phyloP scores from a whole-genome alignment of 2,888 invertebrate species.

The Drepanosiphum platanoidis region DNA sequence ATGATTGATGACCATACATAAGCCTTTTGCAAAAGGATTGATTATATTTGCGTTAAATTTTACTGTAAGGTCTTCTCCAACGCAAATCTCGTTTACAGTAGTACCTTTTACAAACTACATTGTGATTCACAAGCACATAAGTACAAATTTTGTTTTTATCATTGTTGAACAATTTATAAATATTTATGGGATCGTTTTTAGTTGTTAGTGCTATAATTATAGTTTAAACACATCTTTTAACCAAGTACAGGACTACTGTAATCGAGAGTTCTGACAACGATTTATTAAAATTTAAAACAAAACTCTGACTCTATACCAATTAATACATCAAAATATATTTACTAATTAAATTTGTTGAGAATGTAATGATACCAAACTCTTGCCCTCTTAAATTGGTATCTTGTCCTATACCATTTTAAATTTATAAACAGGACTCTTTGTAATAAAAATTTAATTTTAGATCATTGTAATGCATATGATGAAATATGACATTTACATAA shows the following conservation, averaged over 20 bases:
- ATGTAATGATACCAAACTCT: background rate
- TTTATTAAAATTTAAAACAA: background rate
- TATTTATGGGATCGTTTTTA: conserved; percentile 61
- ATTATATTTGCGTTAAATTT: conserved; percentile 46
- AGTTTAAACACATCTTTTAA: conserved; percentile 35
- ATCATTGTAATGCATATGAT: conserved; percentile 19
- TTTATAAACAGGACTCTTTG: conserved; percentile 9
- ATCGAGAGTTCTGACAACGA: background rate
- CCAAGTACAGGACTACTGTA: conserved; percentile 36
- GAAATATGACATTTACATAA: conserved; percentile 41
- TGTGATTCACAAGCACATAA: conserved; percentile 60
- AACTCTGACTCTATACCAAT: background rate
- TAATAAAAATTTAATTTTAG: conserved; percentile 44
- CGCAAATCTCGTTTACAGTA: conserved; percentile 49
- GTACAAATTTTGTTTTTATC: conserved; percentile 62
- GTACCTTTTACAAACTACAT: conserved; percentile 53
- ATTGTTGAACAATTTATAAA: conserved; percentile 62
- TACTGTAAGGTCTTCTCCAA: background rate
- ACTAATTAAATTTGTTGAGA: background rate
- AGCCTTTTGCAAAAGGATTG: conserved; percentile 9
- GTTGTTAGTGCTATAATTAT: conserved; percentile 43
- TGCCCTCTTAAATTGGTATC: background rate
- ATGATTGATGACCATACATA: conserved; percentile 7
- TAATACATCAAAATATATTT: background rate
- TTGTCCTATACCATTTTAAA: background rate